Evolutionary conservation across 2,113 vertebrate species (phyloP).

Genomic region (Lophotis ruficrista): DNA sequence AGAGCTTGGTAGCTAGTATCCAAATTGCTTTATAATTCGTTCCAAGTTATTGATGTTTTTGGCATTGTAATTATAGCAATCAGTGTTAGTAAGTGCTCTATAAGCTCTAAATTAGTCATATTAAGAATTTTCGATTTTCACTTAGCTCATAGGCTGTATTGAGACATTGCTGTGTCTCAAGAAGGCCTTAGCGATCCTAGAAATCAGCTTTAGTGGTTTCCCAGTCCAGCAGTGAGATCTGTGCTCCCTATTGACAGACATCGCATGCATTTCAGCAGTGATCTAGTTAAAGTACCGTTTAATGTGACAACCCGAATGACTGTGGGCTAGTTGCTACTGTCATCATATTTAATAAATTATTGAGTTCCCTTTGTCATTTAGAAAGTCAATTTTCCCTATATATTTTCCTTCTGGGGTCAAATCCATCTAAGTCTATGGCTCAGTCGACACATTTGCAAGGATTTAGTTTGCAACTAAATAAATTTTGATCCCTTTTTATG

Average conservation of each 20-base stretch:
- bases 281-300: neutral
- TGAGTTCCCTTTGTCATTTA: neutral
- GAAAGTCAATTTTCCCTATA: neutral
- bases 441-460: neutral
- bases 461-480: neutral
- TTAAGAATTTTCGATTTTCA: neutral
- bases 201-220: neutral
- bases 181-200: neutral
- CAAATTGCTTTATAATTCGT: neutral
- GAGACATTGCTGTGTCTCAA: neutral
- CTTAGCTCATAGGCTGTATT: neutral
- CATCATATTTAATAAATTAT: neutral
- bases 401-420: neutral
- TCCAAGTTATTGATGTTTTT: slow-evolving; percentile 10
- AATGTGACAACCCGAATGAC: neutral
- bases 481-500: neutral
- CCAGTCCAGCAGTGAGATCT: neutral
- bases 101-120: neutral
- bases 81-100: neutral
- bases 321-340: neutral
- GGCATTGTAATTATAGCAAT: neutral
- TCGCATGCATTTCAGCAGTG: neutral
- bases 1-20: neutral
- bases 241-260: neutral
- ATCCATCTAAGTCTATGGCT: neutral